Percentiles rank a stretch among this genome's conserved stretches.
phyloP scores from a whole-genome alignment of 2,113 vertebrate genomes.

The Nannospalax galili region DNA sequence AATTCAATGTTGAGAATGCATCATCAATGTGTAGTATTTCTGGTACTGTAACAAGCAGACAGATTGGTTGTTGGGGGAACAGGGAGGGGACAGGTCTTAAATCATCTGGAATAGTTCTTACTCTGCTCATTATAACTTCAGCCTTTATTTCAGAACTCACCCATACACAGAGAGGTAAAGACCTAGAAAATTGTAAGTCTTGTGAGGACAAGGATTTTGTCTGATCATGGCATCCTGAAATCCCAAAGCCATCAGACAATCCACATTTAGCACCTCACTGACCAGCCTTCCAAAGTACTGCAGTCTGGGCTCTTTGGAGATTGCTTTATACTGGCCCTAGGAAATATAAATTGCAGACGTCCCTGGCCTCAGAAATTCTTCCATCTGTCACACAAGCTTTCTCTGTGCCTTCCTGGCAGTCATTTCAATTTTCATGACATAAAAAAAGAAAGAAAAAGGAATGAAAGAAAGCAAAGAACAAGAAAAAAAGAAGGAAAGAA shows the following conservation, averaged over 20 bases:
- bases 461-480: background rate
- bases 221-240: constrained; percentile 8
- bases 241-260: background rate
- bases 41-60: background rate
- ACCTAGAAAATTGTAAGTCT: constrained; percentile 47
- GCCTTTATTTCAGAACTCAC: background rate
- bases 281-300: background rate
- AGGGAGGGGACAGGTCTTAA: background rate
- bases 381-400: constrained; percentile 74
- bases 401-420: constrained; percentile 70
- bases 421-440: constrained; percentile 71
- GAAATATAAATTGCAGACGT: constrained; percentile 72
- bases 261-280: constrained; percentile 26
- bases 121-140: background rate
- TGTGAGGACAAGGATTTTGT: constrained; percentile 61
- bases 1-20: background rate
- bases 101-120: background rate
- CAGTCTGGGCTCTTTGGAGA: background rate
- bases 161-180: background rate
- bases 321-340: constrained; percentile 37
- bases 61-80: background rate
- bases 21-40: background rate
- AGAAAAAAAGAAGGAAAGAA: background rate
- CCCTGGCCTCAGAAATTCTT: constrained; percentile 68
- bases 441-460: background rate